A percentile compares a stretch with the other conserved stretches of the same genome.
These are phyloP conservation scores for Tipula vernalis DNA, from an alignment of 2,888 invertebrate species.

Conservation along the genomic window DNA sequence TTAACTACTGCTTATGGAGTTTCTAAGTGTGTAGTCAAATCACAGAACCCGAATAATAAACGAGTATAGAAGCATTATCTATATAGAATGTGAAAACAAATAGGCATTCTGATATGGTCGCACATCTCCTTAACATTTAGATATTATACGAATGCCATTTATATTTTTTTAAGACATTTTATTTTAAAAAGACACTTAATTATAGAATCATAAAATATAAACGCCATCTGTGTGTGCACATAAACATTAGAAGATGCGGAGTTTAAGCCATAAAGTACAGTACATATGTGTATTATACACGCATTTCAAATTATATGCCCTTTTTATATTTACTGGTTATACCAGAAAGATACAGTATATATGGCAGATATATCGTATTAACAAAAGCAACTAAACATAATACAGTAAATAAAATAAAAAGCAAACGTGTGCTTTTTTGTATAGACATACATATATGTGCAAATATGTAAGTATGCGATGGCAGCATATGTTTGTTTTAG, in stretches of 20 bases:
- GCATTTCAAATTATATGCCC: neutral
- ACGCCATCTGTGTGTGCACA: neutral
- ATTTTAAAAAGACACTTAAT: neutral
- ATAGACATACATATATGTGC: neutral
- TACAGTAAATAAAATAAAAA: neutral
- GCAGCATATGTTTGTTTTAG: neutral
- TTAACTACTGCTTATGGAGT: no score
- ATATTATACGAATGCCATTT: neutral
- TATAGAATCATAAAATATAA: neutral
- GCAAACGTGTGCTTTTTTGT: neutral
- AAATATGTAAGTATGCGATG: neutral
- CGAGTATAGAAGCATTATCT: no score
- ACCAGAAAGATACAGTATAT: neutral
- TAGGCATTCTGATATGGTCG: no score
- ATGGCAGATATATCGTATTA: neutral
- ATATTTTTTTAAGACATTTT: neutral
- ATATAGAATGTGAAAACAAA: no score
- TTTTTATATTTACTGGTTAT: neutral
- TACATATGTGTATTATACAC: neutral
- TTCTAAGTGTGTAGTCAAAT: no score
- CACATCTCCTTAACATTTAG: neutral
- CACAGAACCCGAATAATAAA: no score
- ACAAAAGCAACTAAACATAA: neutral
- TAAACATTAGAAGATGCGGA: neutral
- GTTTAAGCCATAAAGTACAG: neutral